Evolutionary conservation across 2,797 vertebrate genomes (phyloP), one percentile per base, ranked within the genome.

Genomic region (Microtus californicus): DNA sequence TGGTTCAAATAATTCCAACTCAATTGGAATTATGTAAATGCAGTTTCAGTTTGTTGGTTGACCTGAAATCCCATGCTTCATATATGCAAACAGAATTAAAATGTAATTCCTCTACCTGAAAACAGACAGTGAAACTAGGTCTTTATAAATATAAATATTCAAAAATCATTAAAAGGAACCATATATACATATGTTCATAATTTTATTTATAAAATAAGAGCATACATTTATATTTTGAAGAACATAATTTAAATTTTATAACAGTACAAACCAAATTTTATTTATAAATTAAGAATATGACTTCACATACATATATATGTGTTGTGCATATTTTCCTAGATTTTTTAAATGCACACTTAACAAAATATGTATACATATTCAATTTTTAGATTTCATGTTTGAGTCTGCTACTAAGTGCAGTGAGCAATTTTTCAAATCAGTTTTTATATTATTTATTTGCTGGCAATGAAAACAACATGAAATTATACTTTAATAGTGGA

Each of bases 401-500:
- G 67, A 96, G 69, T 96, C 92, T 97, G 94, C 80, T 65, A 93
- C 90, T 91, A 94, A 95, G 89, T 91, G 97, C 90, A 97, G 90
- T 93, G 88, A 97, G 96, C 92, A 97, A 95, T 97, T 97, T 97
- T 97, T 97, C 96, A 97, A 97, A 95, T 97, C 94, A 92, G 92
- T 92, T 97, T 97, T 97, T 97, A 97, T 97, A 97, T 97, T 97
- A 97, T 96, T 98, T 97, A 98, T 97, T 97, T 96, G 79, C 95
- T 96, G 71, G 92, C 97, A 97, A 96, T 97, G 96, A 97, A 98
- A 97, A 97, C 96, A 97, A 97, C 97, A 97, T 98, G 92, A 98
- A 98, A 98, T 98, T 98, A 97, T 93, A 95, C 96, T 97, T 98
- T 97, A 97, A 97, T 97, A 98, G 96, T 97, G 96, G 97, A 97